Conservation (phyloP, 1,140 invertebrate species). For the Cheumatopsyche charites region DNA sequence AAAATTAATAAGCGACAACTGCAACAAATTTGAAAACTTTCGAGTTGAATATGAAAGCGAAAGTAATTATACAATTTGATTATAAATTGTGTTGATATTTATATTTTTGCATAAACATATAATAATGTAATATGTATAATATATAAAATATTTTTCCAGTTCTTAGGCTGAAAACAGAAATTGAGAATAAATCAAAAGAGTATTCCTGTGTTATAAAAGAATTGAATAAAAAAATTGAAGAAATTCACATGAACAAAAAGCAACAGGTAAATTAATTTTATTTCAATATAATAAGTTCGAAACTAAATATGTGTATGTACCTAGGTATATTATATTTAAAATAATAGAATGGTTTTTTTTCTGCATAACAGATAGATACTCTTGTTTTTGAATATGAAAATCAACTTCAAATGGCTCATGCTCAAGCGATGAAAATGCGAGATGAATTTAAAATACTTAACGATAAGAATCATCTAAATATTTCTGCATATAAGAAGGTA, state of each 20-base stretch:
- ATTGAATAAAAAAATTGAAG: conserved; percentile 27
- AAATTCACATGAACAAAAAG: conserved; percentile 31
- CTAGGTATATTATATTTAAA: neutral
- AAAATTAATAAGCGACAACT: conserved; percentile 17
- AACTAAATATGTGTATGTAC: neutral
- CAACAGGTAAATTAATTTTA: conserved; percentile 31
- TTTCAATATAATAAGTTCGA: too few species aligned
- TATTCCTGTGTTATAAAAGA: conserved; percentile 14
- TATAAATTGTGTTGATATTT: too few species aligned
- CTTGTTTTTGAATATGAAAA: conserved; percentile 60
- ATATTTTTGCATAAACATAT: too few species aligned
- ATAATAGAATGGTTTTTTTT: too few species aligned
- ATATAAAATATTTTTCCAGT: conserved; percentile 15
- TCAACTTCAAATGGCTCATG: conserved; percentile 55
- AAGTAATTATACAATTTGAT: conserved; percentile 34
- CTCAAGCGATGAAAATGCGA: conserved; percentile 52
- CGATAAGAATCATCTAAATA: conserved; percentile 53
- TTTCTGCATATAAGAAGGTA: conserved; percentile 55
- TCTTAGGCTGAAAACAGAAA: conserved; percentile 36
- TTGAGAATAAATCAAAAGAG: conserved; percentile 27
- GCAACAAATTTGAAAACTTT: conserved; percentile 5
- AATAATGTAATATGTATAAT: too few species aligned
- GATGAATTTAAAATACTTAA: conserved; percentile 53
- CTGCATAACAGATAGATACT: conserved; percentile 58
- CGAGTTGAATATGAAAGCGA: conserved; percentile 29